A percentile compares a stretch with the other conserved stretches of the same genome.
Conservation (phyloP, 2,797 vertebrate genomes). For the Fistularia commersonii region DNA sequence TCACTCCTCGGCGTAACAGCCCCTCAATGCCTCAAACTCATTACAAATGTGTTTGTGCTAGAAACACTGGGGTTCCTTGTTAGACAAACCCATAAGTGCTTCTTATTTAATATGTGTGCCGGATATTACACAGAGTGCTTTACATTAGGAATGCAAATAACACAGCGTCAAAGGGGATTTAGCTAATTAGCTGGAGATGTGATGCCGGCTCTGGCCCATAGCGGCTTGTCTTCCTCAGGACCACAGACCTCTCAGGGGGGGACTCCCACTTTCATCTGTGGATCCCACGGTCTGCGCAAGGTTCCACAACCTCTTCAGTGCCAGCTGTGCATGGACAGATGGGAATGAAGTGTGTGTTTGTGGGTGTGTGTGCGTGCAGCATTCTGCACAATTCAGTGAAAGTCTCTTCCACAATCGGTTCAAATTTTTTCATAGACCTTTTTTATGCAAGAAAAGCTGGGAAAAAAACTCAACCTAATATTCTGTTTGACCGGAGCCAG, state of each 20-base stretch:
- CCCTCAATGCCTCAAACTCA: conserved; percentile 39
- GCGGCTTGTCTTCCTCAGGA: conserved; percentile 50
- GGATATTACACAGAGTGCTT: conserved; percentile 48
- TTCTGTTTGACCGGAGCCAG: no score
- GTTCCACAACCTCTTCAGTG: conserved; percentile 35
- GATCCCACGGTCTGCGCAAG: conserved; percentile 56
- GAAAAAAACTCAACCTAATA: no score
- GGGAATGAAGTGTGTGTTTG: conserved; percentile 19
- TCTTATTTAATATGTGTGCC: conserved; percentile 58
- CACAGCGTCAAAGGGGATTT: conserved; percentile 50
- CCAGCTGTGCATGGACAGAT: conserved; percentile 37
- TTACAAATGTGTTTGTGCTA: conserved; percentile 59
- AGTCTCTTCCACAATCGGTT: not conserved
- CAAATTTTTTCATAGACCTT: not conserved
- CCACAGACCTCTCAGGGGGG: conserved; percentile 36
- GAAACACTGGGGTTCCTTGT: conserved; percentile 61
- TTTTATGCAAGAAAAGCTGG: no score
- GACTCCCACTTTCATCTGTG: conserved; percentile 58
- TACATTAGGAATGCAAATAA: conserved; percentile 65
- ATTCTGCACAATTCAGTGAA: not conserved
- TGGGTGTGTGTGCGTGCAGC: conserved; percentile 1
- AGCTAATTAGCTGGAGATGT: conserved; percentile 65
- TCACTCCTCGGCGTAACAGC: conserved; percentile 14
- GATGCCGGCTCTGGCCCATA: conserved; percentile 47
- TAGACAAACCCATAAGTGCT: conserved; percentile 57